A percentile compares a stretch with the other conserved stretches of the same genome.
Conservation (phyloP, 1,140 invertebrate genomes). For the Latrodectus geometricus region DNA sequence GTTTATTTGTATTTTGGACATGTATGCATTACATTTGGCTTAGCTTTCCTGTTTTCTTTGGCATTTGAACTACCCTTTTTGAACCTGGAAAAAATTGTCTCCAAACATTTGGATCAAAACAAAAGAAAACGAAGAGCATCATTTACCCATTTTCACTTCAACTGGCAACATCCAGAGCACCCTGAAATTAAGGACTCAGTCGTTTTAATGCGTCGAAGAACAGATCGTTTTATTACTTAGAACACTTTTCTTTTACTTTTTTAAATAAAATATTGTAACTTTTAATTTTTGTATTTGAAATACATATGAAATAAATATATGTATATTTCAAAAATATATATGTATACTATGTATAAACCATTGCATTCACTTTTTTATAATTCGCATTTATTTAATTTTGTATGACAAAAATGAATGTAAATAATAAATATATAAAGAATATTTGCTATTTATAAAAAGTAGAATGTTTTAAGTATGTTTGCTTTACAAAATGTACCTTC, state of each 20-base stretch:
- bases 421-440: too few species aligned
- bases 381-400: too few species aligned
- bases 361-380: too few species aligned
- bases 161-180: conserved; percentile 58
- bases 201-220: conserved; percentile 43
- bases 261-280: too few species aligned
- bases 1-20: conserved; percentile 60
- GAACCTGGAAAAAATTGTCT: conserved; percentile 56
- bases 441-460: too few species aligned
- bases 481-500: too few species aligned
- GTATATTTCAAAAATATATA: too few species aligned
- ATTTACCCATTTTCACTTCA: conserved; percentile 17
- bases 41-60: conserved; percentile 53
- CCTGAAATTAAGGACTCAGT: conserved; percentile 55
- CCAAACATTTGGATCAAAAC: conserved; percentile 29
- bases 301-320: too few species aligned
- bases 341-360: too few species aligned
- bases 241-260: background rate
- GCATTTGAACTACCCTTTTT: conserved; percentile 58
- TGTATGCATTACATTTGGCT: conserved; percentile 50
- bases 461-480: too few species aligned
- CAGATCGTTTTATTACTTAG: conserved; percentile 26
- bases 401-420: too few species aligned
- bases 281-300: too few species aligned
- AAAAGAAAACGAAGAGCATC: conserved; percentile 47